Conservation (phyloP, 2,797 vertebrate species). For the Nyctalus aviator region DNA sequence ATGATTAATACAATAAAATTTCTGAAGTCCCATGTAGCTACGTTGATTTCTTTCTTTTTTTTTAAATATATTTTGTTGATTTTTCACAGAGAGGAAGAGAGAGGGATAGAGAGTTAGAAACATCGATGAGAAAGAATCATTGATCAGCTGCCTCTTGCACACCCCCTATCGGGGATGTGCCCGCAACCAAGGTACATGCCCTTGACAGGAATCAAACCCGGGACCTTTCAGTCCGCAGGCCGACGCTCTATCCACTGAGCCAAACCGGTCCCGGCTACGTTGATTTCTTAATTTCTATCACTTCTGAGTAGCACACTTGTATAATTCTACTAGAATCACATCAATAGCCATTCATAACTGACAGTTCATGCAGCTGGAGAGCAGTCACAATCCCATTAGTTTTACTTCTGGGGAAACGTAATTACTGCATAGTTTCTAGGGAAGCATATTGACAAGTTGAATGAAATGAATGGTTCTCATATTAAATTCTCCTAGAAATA, state of each 20-base stretch:
- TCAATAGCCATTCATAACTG: constrained; percentile 11
- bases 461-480: not conserved
- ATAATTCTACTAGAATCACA: constrained; percentile 32
- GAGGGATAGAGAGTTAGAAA: too few relatives aligned
- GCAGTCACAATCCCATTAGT: constrained; percentile 43
- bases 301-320: not conserved
- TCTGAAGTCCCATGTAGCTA: not conserved
- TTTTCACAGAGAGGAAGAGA: too few relatives aligned
- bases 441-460: constrained; percentile 38
- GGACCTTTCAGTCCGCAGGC: too few relatives aligned
- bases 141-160: too few relatives aligned
- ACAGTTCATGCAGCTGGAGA: constrained; percentile 26
- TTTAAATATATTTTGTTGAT: too few relatives aligned
- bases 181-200: too few relatives aligned
- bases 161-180: too few relatives aligned
- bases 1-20: constrained; percentile 22
- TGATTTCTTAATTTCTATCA: constrained; percentile 49
- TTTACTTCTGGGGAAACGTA: constrained; percentile 44
- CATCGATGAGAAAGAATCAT: too few relatives aligned
- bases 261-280: too few relatives aligned
- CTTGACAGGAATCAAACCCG: too few relatives aligned
- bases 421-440: constrained; percentile 13
- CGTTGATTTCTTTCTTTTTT: constrained; percentile 29
- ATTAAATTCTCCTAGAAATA: constrained; percentile 9
- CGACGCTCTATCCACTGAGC: too few relatives aligned